A percentile compares a stretch with the other conserved stretches of the same genome.
These are phyloP conservation scores for Catharus ustulatus DNA, from an alignment of 2,797 vertebrate genomes.

Conservation along the genomic window DNA sequence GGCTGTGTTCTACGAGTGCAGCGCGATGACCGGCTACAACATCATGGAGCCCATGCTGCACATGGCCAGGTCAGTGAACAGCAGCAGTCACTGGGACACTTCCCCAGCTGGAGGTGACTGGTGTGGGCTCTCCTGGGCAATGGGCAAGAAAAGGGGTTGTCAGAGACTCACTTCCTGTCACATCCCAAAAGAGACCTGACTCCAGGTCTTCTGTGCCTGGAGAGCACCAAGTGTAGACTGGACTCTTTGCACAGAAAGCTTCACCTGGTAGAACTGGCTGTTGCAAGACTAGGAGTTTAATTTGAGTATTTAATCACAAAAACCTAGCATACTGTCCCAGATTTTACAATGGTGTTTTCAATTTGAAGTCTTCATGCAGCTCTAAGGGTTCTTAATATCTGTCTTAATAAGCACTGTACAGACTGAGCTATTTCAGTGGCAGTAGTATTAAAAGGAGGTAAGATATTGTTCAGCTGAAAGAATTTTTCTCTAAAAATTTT, in stretches of 20 bases:
- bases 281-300: background rate
- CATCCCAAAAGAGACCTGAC: background rate
- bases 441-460: background rate
- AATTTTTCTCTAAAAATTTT: background rate
- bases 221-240: background rate
- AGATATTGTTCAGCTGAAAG: background rate
- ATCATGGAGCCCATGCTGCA: conserved; percentile 80
- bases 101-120: background rate
- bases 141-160: background rate
- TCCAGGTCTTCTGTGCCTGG: background rate
- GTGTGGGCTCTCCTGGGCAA: background rate
- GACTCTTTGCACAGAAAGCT: background rate
- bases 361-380: background rate
- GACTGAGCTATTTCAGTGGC: background rate
- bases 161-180: background rate
- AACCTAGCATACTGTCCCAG: background rate
- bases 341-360: background rate
- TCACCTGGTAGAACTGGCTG: background rate
- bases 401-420: background rate
- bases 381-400: background rate
- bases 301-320: background rate
- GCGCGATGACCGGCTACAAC: conserved; percentile 79
- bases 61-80: conserved; percentile 78
- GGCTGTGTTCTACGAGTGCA: conserved; percentile 86
- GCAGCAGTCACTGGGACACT: background rate